A percentile compares a stretch with the other conserved stretches of the same genome.
Evolutionary conservation across 1,140 invertebrate species (phyloP).

Genomic region (Drosophila hydei): DNA sequence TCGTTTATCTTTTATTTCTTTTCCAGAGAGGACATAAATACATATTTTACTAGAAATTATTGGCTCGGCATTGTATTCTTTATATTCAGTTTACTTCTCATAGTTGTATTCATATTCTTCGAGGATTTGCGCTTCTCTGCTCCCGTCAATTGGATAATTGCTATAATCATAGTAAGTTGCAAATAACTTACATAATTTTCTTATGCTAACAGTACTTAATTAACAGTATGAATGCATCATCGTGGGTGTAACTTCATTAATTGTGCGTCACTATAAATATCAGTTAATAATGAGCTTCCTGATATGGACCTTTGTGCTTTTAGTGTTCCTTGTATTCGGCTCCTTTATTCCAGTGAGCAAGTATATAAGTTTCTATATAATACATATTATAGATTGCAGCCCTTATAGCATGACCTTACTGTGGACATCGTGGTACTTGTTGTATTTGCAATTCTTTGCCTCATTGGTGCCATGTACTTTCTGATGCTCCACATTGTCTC

Average conservation of each 20-base stretch:
- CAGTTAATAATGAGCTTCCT: conserved; percentile 36
- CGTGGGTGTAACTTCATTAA: conserved; percentile 32
- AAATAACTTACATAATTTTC: neutral
- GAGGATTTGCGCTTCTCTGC: conserved; percentile 47
- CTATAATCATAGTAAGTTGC: conserved; percentile 47
- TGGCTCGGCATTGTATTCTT: conserved; percentile 49
- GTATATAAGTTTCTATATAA: neutral
- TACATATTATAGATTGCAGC: neutral
- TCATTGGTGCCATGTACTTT: conserved; percentile 59
- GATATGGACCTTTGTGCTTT: conserved; percentile 36
- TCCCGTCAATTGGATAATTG: conserved; percentile 53
- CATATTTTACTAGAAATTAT: conserved; percentile 25
- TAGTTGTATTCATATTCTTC: conserved; percentile 55
- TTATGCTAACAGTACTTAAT: neutral
- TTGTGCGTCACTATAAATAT: conserved; percentile 33
- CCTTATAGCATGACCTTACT: conserved; percentile 49
- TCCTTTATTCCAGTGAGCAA: conserved; percentile 45
- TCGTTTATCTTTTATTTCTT: neutral
- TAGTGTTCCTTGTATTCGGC: conserved; percentile 39
- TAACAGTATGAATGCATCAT: conserved; percentile 48
- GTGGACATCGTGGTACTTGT: conserved; percentile 57
- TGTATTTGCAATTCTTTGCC: conserved; percentile 30
- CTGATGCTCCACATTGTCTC: conserved; percentile 53
- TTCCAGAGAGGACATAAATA: conserved; percentile 1
- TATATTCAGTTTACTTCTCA: conserved; percentile 28